Evolutionary conservation across 2,113 vertebrate genomes (phyloP), one percentile per base, ranked within the genome.

Genomic region (Gopherus flavomarginatus): DNA sequence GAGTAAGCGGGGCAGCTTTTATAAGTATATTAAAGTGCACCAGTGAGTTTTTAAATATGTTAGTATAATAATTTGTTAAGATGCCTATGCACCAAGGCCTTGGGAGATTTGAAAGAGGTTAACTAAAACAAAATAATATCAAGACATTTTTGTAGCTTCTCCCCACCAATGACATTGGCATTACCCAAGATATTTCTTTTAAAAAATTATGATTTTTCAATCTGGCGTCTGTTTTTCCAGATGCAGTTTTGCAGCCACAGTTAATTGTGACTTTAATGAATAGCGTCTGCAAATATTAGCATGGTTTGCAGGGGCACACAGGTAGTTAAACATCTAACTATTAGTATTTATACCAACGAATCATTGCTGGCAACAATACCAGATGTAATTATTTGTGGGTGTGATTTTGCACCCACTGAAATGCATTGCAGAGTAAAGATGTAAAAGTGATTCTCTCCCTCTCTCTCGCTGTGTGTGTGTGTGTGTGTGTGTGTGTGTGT

Each of bases 201-300:
- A 35, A 35, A 31, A 65, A 65, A 17, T 65, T 31, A 14, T 31
- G 31, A 35, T 16, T 65, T 54, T 65, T 65, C 31, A 65, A 8
- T 35, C 31, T 65, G 62, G 83, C 90, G 65, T 86, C 84, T 85
- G 86, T 89, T 53, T 96, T 93, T 92, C 57, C 78, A 82, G 49
- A 90, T 84, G 85, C 95, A 90, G 95, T 95, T 95, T 83, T 65
- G 49, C 89, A 95, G 85, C 96, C 95, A 42, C 24, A 91, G 26
- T 95, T 90, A 65, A 65, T 65, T 65, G 31, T 65, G 31, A 65
- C 31, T 91, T 83, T 56, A 94, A 93, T 90, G 91, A 96, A 87
- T 65, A 50, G 49, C 92, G 89, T 53, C 72, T 89, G 79, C 82
- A 94, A 85, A 87, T 83, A 65, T 86, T 72, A 53, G 38, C 27